phyloP scores from a whole-genome alignment of 2,797 vertebrate species.

The Coracias cyanogaster region DNA sequence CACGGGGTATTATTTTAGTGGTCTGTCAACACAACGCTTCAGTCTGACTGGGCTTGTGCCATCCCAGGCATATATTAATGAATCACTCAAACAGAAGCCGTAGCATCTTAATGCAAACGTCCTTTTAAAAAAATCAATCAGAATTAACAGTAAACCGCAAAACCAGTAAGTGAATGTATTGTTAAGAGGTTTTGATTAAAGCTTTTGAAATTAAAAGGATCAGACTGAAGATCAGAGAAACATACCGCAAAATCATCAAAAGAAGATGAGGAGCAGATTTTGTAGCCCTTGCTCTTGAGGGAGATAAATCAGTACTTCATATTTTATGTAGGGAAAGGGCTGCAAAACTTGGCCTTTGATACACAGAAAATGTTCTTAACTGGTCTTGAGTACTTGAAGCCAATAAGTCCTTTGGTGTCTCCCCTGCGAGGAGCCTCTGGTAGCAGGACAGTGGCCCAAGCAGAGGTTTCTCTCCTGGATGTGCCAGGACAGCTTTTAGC shows the following conservation, averaged over 20 bases:
- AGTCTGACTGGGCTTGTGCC: slow-evolving; percentile 51
- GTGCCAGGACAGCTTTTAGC: background rate
- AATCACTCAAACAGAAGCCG: slow-evolving; percentile 50
- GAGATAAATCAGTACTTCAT: slow-evolving; percentile 55
- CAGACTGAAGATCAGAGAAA: slow-evolving; percentile 53
- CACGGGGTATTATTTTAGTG: slow-evolving; percentile 65
- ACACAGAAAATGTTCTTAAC: background rate
- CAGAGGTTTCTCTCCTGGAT: background rate
- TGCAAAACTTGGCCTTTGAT: background rate
- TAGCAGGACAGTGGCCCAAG: background rate
- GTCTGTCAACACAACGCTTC: slow-evolving; percentile 64
- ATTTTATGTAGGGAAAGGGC: background rate
- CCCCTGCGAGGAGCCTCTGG: rapidly evolving
- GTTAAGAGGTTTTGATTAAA: slow-evolving; percentile 70
- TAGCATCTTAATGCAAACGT: slow-evolving; percentile 42
- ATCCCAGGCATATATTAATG: slow-evolving; percentile 56
- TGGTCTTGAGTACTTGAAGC: background rate
- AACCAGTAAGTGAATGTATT: slow-evolving; percentile 40
- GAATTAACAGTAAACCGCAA: slow-evolving; percentile 52
- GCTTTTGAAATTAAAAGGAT: slow-evolving; percentile 66
- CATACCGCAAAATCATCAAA: slow-evolving; percentile 64
- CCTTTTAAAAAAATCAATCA: slow-evolving; percentile 59
- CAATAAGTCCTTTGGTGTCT: background rate
- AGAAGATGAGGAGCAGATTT: slow-evolving; percentile 72
- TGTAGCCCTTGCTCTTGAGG: slow-evolving; percentile 52